Base-by-base conservation (phyloP, 2,888 invertebrate genomes). In the Parnassius mnemosyne region DNA sequence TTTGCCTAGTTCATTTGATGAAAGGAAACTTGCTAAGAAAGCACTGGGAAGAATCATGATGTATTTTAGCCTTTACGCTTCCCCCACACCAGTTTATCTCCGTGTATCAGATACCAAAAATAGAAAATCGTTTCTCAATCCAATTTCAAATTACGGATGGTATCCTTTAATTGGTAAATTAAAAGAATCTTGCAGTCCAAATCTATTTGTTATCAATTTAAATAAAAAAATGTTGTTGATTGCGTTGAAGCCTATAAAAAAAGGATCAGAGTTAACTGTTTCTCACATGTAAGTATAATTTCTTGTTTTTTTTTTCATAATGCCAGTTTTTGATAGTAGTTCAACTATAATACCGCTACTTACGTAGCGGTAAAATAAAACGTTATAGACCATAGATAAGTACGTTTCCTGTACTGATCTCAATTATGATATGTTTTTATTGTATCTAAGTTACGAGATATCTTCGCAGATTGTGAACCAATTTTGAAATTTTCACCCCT, bases 151-250 rank as follows among this genome's bases (percentile, higher is more conserved):
- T 58, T 53, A 53, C 60, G 75, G 71, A 20, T 63, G 65, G 13
- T 78, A 69, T 57, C 61, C 74, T 3, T 71, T 78, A 10, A 64
- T 69, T 52, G 71, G 76, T 7, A 77, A 77, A 67, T 16, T 79
- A 41, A 69, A 65, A 42, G 64, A 69, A n/a, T 68, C 69, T 2
- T 79, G 78, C 53, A 57, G 49, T 2, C 68, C 77, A 0, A 79
- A 79, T 66, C 55, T 66, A 2, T 7, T 73, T 52, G 61, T 60
- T 5, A 46, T 69, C 1, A 68, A 68, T 16, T 52, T 74, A 0
- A 70, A 72, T 47, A 67, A 75, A 10, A 65, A 66, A 55, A 54
- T 71, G 10, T 71, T 67, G 7, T 63, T 77, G 16, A 64, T 77
- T 16, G 74, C 78, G 0, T 2, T 72, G 0, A 61, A 66, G 53